Evolutionary conservation across 2,797 vertebrate genomes (phyloP).

Genomic region (Falco biarmicus): DNA sequence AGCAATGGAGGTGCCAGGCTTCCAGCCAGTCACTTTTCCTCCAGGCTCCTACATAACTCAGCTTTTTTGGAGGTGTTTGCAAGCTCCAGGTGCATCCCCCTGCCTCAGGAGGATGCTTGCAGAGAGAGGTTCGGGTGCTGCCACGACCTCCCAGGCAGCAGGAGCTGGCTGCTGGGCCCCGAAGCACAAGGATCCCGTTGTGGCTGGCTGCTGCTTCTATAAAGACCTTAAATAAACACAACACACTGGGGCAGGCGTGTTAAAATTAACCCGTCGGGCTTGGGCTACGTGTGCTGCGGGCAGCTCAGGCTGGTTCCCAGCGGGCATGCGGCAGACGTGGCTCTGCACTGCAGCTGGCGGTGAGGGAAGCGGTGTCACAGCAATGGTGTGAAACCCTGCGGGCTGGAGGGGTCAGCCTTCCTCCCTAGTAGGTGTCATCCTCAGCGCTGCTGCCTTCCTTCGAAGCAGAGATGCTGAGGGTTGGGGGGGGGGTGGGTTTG

Average conservation of each 20-base stretch:
- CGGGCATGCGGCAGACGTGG: rapidly evolving
- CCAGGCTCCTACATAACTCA: background rate
- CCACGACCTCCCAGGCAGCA: background rate
- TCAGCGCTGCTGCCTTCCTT: background rate
- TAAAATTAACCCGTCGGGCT: background rate
- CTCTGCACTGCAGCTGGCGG: rapidly evolving
- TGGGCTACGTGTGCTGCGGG: background rate
- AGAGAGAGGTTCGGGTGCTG: background rate
- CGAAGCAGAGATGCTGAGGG: background rate
- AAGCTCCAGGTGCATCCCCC: background rate
- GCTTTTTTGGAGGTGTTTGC: background rate
- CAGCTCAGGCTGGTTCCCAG: background rate
- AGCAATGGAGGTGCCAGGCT: background rate
- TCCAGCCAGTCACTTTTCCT: rapidly evolving
- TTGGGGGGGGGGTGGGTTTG: too few species aligned
- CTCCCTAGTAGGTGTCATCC: background rate
- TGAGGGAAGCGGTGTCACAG: background rate
- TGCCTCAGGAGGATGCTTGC: background rate
- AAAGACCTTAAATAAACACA: background rate
- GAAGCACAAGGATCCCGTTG: background rate
- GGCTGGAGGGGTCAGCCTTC: background rate
- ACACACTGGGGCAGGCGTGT: background rate
- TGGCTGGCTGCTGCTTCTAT: background rate
- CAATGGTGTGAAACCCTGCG: rapidly evolving
- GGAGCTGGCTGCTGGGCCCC: rapidly evolving